A percentile compares a stretch with the other conserved stretches of the same genome.
These are phyloP conservation scores for Sinotaia quadrata DNA, from an alignment of 2,888 invertebrate species.

Conservation along the genomic window DNA sequence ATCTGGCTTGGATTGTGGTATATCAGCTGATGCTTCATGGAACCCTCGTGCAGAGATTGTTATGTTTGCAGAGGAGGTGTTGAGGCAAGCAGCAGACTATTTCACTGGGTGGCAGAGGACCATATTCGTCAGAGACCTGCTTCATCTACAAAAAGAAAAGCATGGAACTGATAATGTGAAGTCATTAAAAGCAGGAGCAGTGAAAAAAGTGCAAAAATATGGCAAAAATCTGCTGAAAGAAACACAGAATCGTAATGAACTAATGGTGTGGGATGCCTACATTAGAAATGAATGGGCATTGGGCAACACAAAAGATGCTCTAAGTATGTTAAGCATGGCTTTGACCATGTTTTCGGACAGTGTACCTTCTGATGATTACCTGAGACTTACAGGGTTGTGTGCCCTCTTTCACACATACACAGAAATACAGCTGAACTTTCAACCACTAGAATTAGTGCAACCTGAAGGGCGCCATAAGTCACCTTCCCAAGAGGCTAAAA, in stretches of 20 bases:
- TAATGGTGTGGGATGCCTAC: constrained; percentile 67
- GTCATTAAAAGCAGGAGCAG: constrained; percentile 37
- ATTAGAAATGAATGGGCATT: constrained; percentile 59
- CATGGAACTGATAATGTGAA: constrained; percentile 12
- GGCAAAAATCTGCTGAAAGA: constrained; percentile 66
- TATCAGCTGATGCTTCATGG: constrained; percentile 18
- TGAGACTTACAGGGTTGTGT: constrained; percentile 35
- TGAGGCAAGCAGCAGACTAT: constrained; percentile 39
- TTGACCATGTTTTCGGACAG: constrained; percentile 50
- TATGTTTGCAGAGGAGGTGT: constrained; percentile 34
- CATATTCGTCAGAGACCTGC: constrained; percentile 42
- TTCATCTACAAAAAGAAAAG: constrained; percentile 35
- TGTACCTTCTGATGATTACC: constrained; percentile 11
- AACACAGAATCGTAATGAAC: constrained; percentile 66
- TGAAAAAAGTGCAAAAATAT: constrained; percentile 65
- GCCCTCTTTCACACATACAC: constrained; percentile 45
- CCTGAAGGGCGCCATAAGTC: constrained; percentile 9
- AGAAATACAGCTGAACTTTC: constrained; percentile 47
- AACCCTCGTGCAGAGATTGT: constrained; percentile 25
- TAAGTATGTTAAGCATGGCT: constrained; percentile 61
- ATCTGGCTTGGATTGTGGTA: constrained; percentile 13
- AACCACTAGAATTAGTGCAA: constrained; percentile 34
- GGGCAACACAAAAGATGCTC: constrained; percentile 62
- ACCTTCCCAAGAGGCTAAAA: constrained; percentile 26
- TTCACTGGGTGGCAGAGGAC: constrained; percentile 43